Conservation (phyloP, 30 jellyfish, hydroid and myxozoan genomes). For the Rhopilema esculentum region DNA sequence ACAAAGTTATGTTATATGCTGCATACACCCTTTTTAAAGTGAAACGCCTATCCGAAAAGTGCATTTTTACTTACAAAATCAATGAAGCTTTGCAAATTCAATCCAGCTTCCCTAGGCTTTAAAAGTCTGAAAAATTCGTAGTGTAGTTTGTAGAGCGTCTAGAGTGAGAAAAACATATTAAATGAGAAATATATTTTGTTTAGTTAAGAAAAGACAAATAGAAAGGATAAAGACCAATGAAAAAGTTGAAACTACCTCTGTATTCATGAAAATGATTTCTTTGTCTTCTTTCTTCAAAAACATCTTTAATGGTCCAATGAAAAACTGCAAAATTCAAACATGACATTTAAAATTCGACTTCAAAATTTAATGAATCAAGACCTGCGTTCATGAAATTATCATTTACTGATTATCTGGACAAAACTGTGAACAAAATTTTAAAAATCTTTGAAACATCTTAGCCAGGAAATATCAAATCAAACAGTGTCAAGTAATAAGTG, state of each 20-base stretch:
- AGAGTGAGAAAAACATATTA: background rate
- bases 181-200: background rate
- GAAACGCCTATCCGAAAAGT: too few species aligned
- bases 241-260: slow-evolving; percentile 64
- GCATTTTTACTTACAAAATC: slow-evolving; percentile 77
- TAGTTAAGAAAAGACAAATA: background rate
- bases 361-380: too few species aligned
- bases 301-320: slow-evolving; percentile 77
- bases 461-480: too few species aligned
- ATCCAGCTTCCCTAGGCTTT: slow-evolving; percentile 17
- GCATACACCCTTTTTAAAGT: background rate
- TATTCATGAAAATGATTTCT: slow-evolving; percentile 80
- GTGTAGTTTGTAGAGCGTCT: slow-evolving; percentile 60
- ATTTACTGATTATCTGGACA: too few species aligned
- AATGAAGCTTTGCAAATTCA: slow-evolving; percentile 61
- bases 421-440: too few species aligned
- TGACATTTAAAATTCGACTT: background rate
- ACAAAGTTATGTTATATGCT: background rate
- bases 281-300: slow-evolving; percentile 72
- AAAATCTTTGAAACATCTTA: too few species aligned
- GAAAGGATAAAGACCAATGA: background rate
- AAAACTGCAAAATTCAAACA: slow-evolving; percentile 44
- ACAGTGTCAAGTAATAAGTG: too few species aligned
- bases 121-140: slow-evolving; percentile 25
- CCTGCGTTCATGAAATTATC: too few species aligned